These are phyloP conservation scores for Notocelia uddmanniana DNA, from an alignment of 2,888 invertebrate species.

Conservation along the genomic window DNA sequence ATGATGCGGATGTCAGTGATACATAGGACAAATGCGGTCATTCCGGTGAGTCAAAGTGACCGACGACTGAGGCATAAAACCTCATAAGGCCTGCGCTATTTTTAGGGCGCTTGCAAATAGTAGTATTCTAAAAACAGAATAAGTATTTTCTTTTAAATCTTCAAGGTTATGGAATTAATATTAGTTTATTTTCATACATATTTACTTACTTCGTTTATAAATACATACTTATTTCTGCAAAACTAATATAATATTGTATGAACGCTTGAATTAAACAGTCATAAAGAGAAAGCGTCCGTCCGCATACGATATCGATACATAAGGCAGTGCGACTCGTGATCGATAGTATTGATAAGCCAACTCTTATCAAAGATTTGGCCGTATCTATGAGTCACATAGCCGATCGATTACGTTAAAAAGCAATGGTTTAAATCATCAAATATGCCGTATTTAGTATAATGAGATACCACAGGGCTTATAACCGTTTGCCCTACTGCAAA, in stretches of 20 bases:
- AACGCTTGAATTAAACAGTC: background rate
- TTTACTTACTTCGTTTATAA: too few relatives aligned
- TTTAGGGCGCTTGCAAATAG: background rate
- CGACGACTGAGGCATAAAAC: background rate
- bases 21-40: background rate
- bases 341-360: conserved; percentile 21
- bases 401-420: background rate
- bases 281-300: conserved; percentile 13
- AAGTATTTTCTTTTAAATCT: too few relatives aligned
- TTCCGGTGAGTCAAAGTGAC: background rate
- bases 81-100: background rate
- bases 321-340: conserved; percentile 6
- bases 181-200: too few relatives aligned
- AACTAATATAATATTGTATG: too few relatives aligned
- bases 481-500: background rate
- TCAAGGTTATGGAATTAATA: too few relatives aligned
- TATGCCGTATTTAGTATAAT: background rate
- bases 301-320: conserved; percentile 16
- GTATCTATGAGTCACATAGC: conserved; percentile 5
- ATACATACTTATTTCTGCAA: too few relatives aligned
- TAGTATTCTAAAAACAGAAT: background rate
- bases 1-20: background rate
- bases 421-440: background rate
- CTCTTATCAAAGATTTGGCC: conserved; percentile 11
- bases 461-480: background rate